These are phyloP conservation scores for Eilema caniola DNA, from an alignment of 2,888 invertebrate genomes.

Conservation along the genomic window DNA sequence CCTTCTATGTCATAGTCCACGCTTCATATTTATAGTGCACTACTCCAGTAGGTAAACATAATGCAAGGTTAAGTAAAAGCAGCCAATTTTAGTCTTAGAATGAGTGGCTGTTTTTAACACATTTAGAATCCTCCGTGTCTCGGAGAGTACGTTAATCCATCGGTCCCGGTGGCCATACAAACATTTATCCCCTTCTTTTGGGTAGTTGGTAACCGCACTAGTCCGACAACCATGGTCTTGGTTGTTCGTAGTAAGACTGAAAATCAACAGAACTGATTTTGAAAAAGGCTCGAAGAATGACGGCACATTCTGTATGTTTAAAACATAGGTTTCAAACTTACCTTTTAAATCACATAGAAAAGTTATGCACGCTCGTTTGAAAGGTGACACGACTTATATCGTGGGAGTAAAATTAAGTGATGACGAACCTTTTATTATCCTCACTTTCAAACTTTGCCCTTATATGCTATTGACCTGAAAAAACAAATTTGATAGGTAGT, in stretches of 20 bases:
- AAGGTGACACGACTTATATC: background rate
- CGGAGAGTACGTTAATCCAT: no score
- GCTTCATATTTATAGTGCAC: no score
- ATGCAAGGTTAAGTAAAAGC: no score
- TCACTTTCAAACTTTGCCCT: conserved; percentile 1
- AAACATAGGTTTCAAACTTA: background rate
- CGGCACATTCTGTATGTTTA: background rate
- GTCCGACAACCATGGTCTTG: no score
- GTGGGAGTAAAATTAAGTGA: background rate
- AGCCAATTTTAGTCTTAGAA: no score
- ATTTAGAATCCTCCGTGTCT: no score
- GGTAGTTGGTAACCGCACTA: no score
- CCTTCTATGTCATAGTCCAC: no score
- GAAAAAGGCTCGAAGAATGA: background rate
- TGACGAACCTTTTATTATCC: background rate
- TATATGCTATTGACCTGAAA: background rate
- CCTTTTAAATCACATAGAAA: background rate
- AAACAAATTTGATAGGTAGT: background rate
- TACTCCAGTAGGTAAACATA: no score
- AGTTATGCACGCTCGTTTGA: background rate
- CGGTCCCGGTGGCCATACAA: no score
- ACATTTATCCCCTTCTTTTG: no score
- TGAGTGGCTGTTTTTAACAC: no score
- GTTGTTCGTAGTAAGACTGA: background rate
- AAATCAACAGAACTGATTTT: background rate